These are phyloP conservation scores for Heliconius cydno DNA, from an alignment of 2,888 invertebrate species.

Conservation along the genomic window DNA sequence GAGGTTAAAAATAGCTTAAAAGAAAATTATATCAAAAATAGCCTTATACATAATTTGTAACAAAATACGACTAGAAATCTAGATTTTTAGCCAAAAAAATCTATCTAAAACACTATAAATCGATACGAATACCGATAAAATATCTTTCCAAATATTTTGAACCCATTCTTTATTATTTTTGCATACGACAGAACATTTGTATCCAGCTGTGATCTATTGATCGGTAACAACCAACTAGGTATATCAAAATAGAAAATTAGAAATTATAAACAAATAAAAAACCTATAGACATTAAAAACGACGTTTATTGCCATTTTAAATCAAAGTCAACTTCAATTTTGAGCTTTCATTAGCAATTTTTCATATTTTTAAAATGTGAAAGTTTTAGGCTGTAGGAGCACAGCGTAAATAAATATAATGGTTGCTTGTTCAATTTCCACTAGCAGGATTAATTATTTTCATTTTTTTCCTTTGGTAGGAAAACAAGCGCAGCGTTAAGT, in stretches of 20 bases:
- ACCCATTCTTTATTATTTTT: constrained; percentile 21
- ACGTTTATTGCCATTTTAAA: constrained; percentile 28
- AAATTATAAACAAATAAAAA: constrained; percentile 28
- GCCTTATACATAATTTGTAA: neutral
- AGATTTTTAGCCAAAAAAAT: neutral
- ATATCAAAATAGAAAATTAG: constrained; percentile 36
- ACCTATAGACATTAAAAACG: neutral
- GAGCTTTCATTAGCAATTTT: neutral
- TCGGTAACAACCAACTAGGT: constrained; percentile 15
- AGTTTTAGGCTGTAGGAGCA: neutral
- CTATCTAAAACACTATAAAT: neutral
- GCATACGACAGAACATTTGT: constrained; percentile 38
- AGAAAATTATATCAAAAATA: too few species aligned
- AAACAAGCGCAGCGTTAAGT: too few species aligned
- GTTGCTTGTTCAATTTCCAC: too few species aligned
- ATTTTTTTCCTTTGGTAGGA: too few species aligned
- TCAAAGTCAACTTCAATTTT: constrained; percentile 6
- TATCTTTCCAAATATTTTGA: neutral
- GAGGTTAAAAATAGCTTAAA: too few species aligned
- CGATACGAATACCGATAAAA: neutral
- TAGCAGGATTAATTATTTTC: too few species aligned
- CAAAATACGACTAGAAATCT: neutral
- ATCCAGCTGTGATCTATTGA: constrained; percentile 46
- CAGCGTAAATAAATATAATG: too few species aligned
- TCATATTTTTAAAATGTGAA: constrained; percentile 9